phyloP scores from a whole-genome alignment of 2,888 invertebrate genomes.

The Antheraea assamensis region DNA sequence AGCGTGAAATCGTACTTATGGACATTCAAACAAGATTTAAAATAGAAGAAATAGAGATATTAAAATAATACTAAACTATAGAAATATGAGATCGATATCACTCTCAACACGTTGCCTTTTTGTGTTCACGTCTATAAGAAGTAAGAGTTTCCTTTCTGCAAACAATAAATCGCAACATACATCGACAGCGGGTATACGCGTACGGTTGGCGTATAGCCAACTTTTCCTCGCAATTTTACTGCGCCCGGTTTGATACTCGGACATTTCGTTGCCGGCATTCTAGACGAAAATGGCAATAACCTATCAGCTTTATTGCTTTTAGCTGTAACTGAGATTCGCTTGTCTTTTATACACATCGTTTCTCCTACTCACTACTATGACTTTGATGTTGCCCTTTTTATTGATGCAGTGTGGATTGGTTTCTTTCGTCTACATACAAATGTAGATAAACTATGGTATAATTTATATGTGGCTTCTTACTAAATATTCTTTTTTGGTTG shows the following conservation, averaged over 20 bases:
- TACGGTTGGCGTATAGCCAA: constrained; percentile 62
- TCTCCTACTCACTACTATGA: constrained; percentile 31
- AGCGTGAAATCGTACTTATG: not conserved
- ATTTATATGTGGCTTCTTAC: no score
- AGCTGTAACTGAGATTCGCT: constrained; percentile 47
- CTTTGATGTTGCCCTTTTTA: constrained; percentile 39
- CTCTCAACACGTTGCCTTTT: constrained; percentile 47
- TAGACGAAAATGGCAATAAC: constrained; percentile 70
- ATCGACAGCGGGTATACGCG: constrained; percentile 41
- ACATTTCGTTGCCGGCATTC: constrained; percentile 64
- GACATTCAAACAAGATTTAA: not conserved
- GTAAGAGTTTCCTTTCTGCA: constrained; percentile 66
- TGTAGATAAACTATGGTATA: not conserved
- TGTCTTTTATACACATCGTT: constrained; percentile 38
- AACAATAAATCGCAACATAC: constrained; percentile 56
- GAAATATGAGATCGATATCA: constrained; percentile 41
- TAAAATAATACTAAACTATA: constrained; percentile 12
- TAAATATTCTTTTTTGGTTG: not conserved
- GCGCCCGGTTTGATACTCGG: constrained; percentile 56
- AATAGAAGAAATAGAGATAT: not conserved
- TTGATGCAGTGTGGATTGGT: constrained; percentile 20
- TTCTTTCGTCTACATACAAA: not conserved
- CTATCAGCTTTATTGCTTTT: constrained; percentile 61
- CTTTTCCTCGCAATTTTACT: constrained; percentile 72
- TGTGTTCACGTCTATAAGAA: constrained; percentile 59